Conservation (phyloP, 2,888 invertebrate species). For the Dryomyza anilis region DNA sequence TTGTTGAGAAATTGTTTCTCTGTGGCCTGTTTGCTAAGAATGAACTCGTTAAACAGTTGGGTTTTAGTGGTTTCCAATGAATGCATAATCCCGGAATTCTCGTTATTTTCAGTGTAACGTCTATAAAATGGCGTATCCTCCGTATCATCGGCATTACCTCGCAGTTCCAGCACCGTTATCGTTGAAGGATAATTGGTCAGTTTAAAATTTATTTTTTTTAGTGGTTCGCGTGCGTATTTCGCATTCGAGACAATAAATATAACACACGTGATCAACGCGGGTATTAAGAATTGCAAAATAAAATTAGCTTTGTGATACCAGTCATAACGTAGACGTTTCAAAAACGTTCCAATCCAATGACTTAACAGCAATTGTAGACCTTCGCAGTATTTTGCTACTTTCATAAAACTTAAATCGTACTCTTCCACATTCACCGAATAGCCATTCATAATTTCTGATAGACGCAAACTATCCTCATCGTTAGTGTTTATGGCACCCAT, state of each 20-base stretch:
- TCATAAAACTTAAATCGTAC: constrained; percentile 11
- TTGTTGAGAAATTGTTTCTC: neutral
- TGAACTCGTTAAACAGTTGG: neutral
- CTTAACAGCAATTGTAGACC: constrained; percentile 59
- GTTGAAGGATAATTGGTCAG: neutral
- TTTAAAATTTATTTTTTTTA: neutral
- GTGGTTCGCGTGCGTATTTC: neutral
- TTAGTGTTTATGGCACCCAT: constrained; percentile 18
- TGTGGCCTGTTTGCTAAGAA: neutral
- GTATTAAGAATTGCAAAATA: constrained; percentile 2
- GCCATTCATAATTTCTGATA: constrained; percentile 27
- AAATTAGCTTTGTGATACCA: neutral
- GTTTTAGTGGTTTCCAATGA: neutral
- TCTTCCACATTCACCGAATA: neutral
- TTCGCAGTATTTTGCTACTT: neutral
- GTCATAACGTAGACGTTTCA: constrained; percentile 57
- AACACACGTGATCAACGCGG: neutral
- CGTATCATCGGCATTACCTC: neutral
- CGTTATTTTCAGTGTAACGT: neutral
- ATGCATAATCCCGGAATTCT: neutral
- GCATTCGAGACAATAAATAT: neutral
- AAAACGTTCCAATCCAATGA: constrained; percentile 68
- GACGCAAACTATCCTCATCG: constrained; percentile 18
- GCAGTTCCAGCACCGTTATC: neutral
- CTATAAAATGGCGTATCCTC: neutral